Evolutionary conservation across 2,797 vertebrate species (phyloP).

Genomic region (Sphenodon punctatus): DNA sequence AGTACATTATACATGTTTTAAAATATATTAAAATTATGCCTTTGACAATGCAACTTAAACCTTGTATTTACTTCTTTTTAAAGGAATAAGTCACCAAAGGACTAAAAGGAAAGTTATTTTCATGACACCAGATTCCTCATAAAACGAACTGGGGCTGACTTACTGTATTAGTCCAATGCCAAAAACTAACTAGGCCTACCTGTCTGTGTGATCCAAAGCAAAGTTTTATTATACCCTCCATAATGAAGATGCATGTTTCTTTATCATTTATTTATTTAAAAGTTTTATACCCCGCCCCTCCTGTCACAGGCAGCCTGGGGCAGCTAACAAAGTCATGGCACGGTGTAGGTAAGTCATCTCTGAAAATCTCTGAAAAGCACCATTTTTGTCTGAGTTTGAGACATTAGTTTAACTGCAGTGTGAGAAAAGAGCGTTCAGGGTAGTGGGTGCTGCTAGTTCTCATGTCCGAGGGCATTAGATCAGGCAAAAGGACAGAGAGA

Average conservation of each 20-base stretch:
- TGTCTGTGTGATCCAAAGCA: neutral
- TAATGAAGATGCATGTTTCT: neutral
- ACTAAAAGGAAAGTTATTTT: too few relatives aligned
- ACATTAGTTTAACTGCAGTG: conserved; percentile 27
- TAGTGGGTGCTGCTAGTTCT: conserved; percentile 64
- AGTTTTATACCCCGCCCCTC: too few relatives aligned
- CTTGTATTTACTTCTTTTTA: neutral
- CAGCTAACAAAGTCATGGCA: neutral
- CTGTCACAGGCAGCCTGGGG: too few relatives aligned
- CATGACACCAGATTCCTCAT: neutral
- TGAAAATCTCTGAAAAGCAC: conserved; percentile 35
- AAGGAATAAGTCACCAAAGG: too few relatives aligned
- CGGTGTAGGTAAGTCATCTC: neutral
- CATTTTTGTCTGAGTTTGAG: conserved; percentile 40
- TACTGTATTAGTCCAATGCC: neutral
- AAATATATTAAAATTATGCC: neutral
- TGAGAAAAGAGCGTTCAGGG: conserved; percentile 66
- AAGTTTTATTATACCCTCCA: neutral
- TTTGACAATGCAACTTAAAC: neutral
- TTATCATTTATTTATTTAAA: too few relatives aligned
- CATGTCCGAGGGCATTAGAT: conserved; percentile 67
- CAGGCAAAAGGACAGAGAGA: conserved; percentile 74
- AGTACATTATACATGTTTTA: neutral
- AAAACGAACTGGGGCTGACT: neutral
- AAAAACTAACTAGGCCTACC: neutral